Percentiles rank a stretch among this genome's conserved stretches.
phyloP scores from a whole-genome alignment of 2,888 invertebrate genomes.

The Troilus luridus region DNA sequence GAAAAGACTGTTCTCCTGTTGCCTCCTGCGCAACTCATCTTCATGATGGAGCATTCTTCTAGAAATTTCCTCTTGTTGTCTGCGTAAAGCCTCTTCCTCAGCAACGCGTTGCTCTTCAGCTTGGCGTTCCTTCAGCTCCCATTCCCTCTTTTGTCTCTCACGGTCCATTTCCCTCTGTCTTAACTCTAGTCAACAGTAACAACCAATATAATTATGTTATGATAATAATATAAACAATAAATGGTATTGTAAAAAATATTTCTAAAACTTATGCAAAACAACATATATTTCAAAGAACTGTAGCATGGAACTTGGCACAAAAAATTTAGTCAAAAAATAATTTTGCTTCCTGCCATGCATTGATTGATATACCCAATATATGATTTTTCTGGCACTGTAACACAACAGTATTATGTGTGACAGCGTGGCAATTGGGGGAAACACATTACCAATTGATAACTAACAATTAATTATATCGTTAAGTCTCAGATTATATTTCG shows the following conservation, averaged over 20 bases:
- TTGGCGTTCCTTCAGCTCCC: constrained; percentile 86
- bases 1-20: constrained; percentile 89
- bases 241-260: constrained; percentile 18
- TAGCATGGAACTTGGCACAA: constrained; percentile 29
- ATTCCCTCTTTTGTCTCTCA: constrained; percentile 86
- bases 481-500: too few relatives aligned
- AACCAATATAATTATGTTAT: constrained; percentile 24
- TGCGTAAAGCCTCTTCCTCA: constrained; percentile 78
- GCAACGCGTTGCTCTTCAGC: constrained; percentile 83
- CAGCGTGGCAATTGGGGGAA: constrained; percentile 49
- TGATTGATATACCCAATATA: constrained; percentile 26
- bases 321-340: neutral
- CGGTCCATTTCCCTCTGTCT: constrained; percentile 88
- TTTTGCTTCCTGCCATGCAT: constrained; percentile 41
- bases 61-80: constrained; percentile 84
- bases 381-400: constrained; percentile 10
- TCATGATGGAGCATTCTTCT: constrained; percentile 83
- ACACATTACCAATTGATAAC: neutral
- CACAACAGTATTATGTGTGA: neutral
- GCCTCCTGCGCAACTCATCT: constrained; percentile 86
- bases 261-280: neutral
- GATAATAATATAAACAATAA: constrained; percentile 17
- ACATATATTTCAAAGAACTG: neutral
- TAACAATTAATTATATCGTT: too few relatives aligned
- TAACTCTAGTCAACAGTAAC: constrained; percentile 72